phyloP scores from a whole-genome alignment of 2,113 vertebrate species.

The Actinemys pallida region DNA sequence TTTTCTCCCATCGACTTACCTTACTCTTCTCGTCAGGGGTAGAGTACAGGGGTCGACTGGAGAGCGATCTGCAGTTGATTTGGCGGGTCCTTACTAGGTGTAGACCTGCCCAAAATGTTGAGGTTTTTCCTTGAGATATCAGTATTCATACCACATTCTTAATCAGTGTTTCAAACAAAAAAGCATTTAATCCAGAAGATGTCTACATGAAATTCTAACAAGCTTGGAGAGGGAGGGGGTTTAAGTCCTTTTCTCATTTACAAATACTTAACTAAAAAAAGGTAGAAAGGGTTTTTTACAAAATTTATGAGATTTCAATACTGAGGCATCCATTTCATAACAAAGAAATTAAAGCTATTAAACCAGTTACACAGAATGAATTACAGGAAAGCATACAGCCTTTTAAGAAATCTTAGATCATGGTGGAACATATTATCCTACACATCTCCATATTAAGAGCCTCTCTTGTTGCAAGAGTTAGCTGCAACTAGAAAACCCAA shows the following conservation, averaged over 20 bases:
- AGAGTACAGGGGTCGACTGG: no score
- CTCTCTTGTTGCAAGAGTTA: conserved; percentile 37
- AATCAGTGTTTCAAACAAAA: conserved; percentile 26
- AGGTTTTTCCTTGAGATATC: conserved; percentile 62
- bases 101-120: conserved; percentile 56
- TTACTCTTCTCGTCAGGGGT: no score
- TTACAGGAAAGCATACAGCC: conserved; percentile 54
- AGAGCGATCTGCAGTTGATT: no score
- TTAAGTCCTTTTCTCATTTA: conserved; percentile 23
- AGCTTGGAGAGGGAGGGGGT: neutral
- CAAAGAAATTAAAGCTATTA: conserved; percentile 60
- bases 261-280: conserved; percentile 26
- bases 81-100: no score
- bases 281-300: neutral
- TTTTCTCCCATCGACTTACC: no score
- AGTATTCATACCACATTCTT: neutral
- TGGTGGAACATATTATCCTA: conserved; percentile 30
- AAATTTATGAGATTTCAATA: neutral
- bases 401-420: conserved; percentile 65
- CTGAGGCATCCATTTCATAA: conserved; percentile 11
- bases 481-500: conserved; percentile 61
- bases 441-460: conserved; percentile 33
- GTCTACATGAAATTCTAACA: neutral
- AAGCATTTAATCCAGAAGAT: neutral
- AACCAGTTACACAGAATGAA: conserved; percentile 52